Evolutionary conservation across 2,888 invertebrate species (phyloP).

Genomic region (Parthenolecanium corni): DNA sequence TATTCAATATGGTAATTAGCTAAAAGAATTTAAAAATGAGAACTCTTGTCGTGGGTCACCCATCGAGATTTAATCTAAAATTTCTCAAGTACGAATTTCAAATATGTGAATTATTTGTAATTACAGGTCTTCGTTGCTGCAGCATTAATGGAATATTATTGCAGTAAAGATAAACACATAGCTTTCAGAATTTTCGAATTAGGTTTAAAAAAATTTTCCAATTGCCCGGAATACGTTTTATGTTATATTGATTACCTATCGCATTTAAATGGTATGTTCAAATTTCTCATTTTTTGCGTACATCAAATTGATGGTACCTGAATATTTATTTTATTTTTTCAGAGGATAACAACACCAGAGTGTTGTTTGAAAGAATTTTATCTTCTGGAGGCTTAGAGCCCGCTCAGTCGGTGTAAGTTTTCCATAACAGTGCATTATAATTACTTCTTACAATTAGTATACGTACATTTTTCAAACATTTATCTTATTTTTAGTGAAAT

Average conservation of each 20-base stretch:
- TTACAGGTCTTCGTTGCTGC: slow-evolving; percentile 90
- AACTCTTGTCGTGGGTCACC: no score
- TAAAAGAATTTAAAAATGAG: no score
- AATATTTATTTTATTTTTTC: slow-evolving; percentile 35
- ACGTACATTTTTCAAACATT: no score
- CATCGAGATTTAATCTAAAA: no score
- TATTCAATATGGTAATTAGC: no score
- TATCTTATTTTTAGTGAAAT: slow-evolving; percentile 60
- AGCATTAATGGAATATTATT: slow-evolving; percentile 98
- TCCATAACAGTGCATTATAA: no score
- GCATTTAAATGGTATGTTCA: slow-evolving; percentile 74
- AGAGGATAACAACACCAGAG: slow-evolving; percentile 99
- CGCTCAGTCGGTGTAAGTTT: slow-evolving; percentile 72
- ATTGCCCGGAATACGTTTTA: slow-evolving; percentile 87
- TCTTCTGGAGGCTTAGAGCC: slow-evolving; percentile 82
- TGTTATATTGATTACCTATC: slow-evolving; percentile 95
- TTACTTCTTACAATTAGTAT: no score
- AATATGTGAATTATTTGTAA: background rate
- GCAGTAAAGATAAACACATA: slow-evolving; percentile 93
- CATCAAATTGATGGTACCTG: background rate
- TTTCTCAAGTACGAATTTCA: no score
- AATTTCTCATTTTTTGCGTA: background rate
- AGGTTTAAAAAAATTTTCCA: slow-evolving; percentile 90
- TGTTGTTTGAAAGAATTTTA: slow-evolving; percentile 92
- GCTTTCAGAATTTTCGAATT: slow-evolving; percentile 94